These are phyloP conservation scores for Spodoptera litura DNA, from an alignment of 1,140 invertebrate genomes.

Conservation along the genomic window DNA sequence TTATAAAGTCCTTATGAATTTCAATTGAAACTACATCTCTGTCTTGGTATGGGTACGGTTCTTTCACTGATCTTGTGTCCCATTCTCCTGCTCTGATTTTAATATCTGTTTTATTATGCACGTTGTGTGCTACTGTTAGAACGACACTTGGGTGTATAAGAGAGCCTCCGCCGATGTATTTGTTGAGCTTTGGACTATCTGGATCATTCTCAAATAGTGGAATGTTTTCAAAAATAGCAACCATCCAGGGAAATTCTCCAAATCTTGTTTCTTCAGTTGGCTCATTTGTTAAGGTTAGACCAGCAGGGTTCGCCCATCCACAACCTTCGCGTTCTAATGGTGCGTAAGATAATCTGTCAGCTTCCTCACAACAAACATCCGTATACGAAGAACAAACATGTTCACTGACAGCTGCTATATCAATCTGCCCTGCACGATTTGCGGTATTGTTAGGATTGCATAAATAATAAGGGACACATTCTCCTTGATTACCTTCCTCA, in stretches of 20 bases:
- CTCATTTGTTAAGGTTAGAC: background rate
- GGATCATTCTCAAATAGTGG: background rate
- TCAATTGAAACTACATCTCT: constrained; percentile 75
- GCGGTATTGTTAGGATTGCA: background rate
- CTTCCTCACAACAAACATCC: background rate
- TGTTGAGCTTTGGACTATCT: too few species aligned
- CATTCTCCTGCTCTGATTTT: constrained; percentile 89
- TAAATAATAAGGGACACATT: background rate
- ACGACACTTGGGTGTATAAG: constrained; percentile 90
- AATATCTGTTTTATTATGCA: constrained; percentile 89
- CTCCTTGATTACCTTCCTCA: background rate
- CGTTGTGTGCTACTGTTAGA: constrained; percentile 86
- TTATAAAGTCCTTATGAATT: constrained; percentile 84
- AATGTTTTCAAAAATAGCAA: background rate
- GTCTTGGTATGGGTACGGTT: constrained; percentile 86
- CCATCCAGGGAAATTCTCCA: constrained; percentile 14
- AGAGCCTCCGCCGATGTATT: constrained; percentile 91
- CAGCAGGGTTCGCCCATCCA: constrained; percentile 15
- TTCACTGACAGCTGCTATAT: background rate
- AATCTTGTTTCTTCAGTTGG: background rate
- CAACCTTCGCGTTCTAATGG: background rate
- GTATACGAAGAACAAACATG: background rate
- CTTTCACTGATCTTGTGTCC: constrained; percentile 86
- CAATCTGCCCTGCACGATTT: background rate
- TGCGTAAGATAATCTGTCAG: background rate